Base-by-base conservation (phyloP, 2,797 vertebrate species). In the Crypturellus tataupa region DNA sequence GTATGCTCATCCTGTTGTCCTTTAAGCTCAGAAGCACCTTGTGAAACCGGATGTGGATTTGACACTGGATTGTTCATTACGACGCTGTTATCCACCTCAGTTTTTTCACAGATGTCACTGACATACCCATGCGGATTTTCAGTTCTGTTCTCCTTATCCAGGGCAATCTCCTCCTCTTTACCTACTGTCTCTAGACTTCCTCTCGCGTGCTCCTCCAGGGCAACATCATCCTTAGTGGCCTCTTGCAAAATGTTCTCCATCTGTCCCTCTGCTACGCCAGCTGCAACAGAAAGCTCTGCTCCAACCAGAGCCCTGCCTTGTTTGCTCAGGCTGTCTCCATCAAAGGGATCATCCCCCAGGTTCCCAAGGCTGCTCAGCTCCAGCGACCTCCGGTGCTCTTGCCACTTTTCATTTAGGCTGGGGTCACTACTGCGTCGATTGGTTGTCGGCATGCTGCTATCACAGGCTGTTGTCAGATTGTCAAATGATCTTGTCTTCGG, bases 181-280 rank as follows among this genome's bases (percentile, higher is more conserved):
- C 82, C 89, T 84, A 10, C 65, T 6, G 68, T 9, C 67, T 96
- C 95, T 7, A 76, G 83, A 12, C 37, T 24, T 23, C 58, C 56
- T 69, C 68, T 97, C 40, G 78, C 72, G 47, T 94, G 95, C 73
- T 97, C 97, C 93, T 98, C 98, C 79, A 90, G 44, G 46, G 97
- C 96, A 3, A 97, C 97, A 15, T 99, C 99, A 63, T 99, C 99
- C 88, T 99, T 98, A 8, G 98, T 99, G 84, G 99, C 99, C 96
- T 99, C 99, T 94, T 99, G 99, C 62, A 99, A 98, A 95, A 99
- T 99, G 96, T 99, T 99, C 95, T 99, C 99, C 98, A 99, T 99
- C 97, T 99, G 99, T 21, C 98, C 98, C 95, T 99, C 98, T 0
- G 98, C 98, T 91, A 99, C 98, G 5, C 98, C 98, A 27, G 98